Conservation (phyloP, 2,797 vertebrate genomes). For the Sebastes vulpes region DNA sequence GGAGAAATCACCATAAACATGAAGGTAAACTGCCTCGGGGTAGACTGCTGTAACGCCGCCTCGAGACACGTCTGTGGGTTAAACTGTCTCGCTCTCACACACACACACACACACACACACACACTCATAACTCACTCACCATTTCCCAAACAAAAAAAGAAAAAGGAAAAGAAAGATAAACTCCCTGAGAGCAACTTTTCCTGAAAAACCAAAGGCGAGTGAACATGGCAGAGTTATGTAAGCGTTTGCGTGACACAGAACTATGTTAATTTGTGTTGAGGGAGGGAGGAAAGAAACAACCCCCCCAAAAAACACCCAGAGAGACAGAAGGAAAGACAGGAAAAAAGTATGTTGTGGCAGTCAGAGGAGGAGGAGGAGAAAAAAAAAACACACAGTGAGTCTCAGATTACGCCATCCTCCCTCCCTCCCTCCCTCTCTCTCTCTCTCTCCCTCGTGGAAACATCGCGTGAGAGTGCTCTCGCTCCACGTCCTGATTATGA, state of each 20-base stretch:
- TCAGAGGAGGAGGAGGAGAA: conserved; percentile 70
- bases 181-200: conserved; percentile 50
- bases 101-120: conserved; percentile 1
- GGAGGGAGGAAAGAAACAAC: conserved; percentile 69
- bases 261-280: conserved; percentile 85
- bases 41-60: not conserved
- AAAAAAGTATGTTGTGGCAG: conserved; percentile 83
- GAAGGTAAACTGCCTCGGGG: conserved; percentile 19
- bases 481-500: conserved; percentile 85
- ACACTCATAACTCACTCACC: conserved; percentile 12
- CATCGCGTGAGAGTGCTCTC: conserved; percentile 86
- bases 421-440: conserved; percentile 61
- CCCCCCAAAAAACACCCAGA: conserved; percentile 63
- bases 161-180: conserved; percentile 26
- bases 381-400: conserved; percentile 66
- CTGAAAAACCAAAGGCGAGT: conserved; percentile 29
- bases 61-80: not conserved
- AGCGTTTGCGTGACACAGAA: conserved; percentile 84
- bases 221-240: conserved; percentile 78
- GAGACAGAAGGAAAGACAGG: conserved; percentile 71
- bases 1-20: conserved; percentile 21
- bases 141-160: not conserved
- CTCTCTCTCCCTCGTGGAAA: conserved; percentile 80
- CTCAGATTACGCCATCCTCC: conserved; percentile 84
- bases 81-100: not conserved